Evolutionary conservation across 92 coral and sea anemone species (phyloP), one percentile per base, ranked within the genome.

Genomic region (Pocillopora grandis): DNA sequence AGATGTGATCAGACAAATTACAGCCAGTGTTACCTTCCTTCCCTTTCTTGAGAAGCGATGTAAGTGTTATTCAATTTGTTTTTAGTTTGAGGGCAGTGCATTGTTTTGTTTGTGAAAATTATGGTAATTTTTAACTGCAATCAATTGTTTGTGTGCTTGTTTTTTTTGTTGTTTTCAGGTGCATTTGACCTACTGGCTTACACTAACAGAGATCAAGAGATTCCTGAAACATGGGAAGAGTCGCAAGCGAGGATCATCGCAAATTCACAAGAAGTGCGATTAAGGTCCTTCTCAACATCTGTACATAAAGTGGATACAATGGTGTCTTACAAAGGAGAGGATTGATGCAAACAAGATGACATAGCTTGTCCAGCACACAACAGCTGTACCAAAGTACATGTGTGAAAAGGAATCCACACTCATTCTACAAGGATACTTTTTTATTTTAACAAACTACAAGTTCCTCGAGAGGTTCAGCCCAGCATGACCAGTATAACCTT

Each of bases 181-280:
- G 93, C 99, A 31, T 97, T 97, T 91, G 99, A 97, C 89, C 88
- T 97, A 31, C 92, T 97, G 37, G 91, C 93, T 55, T 97, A 97
- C 79, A 97, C 99, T 2, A 93, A 92, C 78, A 91, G 90, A 84
- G 98, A 97, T 78, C 98, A 88, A 52, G 87, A 91, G 70, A 93
- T 97, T 9, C 99, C 99, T 0, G 98, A 97, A 72, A 85, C 82
- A 80, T 97, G 99, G 99, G 99, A 97, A 58, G 99, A 97, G 80
- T 97, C 99, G n/a, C 98, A 95, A 66, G 97, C 99, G 36, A 92
- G 94, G 64, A 91, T 97, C 71, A 91, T 97, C 36, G 93, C 90
- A 58, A 94, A 94, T 87, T 97, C 99, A 16, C 95, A 97, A 83
- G 99, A 97, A 82, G 99, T 97, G 76, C 90, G 98, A 11, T 85